These are phyloP conservation scores for Trichopria drosophilae DNA, from an alignment of 2,888 invertebrate genomes.

Conservation along the genomic window DNA sequence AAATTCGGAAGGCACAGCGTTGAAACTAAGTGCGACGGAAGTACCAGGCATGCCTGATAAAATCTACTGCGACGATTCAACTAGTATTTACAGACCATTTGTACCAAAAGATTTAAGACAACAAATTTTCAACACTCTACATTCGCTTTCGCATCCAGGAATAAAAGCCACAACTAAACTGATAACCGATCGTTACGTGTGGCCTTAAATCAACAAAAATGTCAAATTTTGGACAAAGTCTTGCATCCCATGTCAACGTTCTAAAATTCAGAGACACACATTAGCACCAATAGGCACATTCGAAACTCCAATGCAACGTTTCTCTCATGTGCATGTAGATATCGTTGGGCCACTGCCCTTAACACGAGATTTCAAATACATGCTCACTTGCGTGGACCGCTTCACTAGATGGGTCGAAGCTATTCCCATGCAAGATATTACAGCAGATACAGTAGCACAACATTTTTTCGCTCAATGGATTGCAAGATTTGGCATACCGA, in stretches of 20 bases:
- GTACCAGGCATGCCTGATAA: background rate
- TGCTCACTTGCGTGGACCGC: constrained; percentile 43
- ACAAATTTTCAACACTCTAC: background rate
- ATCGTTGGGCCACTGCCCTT: constrained; percentile 54
- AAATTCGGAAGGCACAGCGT: background rate
- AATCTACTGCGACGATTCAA: background rate
- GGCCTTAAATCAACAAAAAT: background rate
- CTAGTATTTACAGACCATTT: background rate
- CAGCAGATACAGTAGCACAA: constrained; percentile 38
- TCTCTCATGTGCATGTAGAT: constrained; percentile 56
- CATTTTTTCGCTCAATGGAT: too few species aligned
- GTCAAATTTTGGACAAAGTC: background rate
- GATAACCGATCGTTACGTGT: constrained; percentile 30
- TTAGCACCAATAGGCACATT: constrained; percentile 31
- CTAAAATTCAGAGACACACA: background rate
- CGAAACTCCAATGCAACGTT: constrained; percentile 39
- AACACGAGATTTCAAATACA: constrained; percentile 42
- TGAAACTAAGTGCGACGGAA: background rate
- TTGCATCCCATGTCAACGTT: background rate
- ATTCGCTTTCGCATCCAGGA: constrained; percentile 29
- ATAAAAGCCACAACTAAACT: constrained; percentile 25
- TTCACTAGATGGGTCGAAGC: too few species aligned
- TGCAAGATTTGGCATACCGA: too few species aligned
- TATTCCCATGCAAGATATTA: constrained; percentile 6
- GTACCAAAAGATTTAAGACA: background rate